Percentiles rank a stretch among this genome's conserved stretches.
phyloP scores from a whole-genome alignment of 2,113 vertebrate species.

The Fukomys damarensis region DNA sequence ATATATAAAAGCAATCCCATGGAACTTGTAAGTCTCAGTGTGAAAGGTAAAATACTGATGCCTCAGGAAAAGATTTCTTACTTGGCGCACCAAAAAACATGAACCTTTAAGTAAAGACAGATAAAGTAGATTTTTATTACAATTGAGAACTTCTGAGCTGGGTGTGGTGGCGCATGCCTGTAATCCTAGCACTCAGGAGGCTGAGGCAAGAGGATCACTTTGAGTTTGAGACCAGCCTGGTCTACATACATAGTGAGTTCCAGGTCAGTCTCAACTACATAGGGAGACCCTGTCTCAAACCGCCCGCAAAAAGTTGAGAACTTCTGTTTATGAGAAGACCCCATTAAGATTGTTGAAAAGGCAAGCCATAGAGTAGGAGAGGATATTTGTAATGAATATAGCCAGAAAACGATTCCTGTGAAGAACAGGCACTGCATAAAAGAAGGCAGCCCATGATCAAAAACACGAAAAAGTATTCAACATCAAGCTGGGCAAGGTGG shows the following conservation, averaged over 20 bases:
- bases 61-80: not conserved
- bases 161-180: no score
- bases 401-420: not conserved
- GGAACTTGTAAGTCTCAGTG: not conserved
- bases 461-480: not conserved
- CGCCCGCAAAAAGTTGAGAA: not conserved
- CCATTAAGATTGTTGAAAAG: conserved; percentile 5
- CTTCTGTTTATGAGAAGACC: not conserved
- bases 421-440: not conserved
- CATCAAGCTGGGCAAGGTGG: no score
- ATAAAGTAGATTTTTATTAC: not conserved
- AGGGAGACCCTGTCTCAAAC: no score
- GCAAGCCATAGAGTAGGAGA: not conserved
- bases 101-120: not conserved
- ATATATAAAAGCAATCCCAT: not conserved
- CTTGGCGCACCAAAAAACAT: not conserved
- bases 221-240: no score
- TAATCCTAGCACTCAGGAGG: no score
- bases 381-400: not conserved
- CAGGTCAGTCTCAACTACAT: no score
- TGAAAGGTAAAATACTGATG: not conserved
- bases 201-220: no score
- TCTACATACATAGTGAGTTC: no score
- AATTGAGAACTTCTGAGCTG: no score
- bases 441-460: not conserved